Base-by-base conservation (phyloP, 1,140 invertebrate genomes). In the Oppia nitens region DNA sequence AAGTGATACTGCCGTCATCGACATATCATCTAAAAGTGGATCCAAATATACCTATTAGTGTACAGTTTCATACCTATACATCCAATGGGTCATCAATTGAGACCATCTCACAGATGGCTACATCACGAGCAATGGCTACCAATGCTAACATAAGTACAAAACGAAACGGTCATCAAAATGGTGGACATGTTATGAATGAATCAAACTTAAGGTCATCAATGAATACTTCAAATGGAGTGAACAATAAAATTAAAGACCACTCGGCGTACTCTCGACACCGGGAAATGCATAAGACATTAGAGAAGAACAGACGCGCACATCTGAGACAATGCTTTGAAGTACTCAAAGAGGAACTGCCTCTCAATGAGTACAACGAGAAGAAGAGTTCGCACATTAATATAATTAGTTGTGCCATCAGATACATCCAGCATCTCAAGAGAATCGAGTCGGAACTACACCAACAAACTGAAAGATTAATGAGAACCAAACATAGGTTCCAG, bases 281-380 rank as follows among this genome's bases (percentile, higher is more conserved):
- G 23, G 59, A 60, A 29, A 20, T 55, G 53, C 59, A 60, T 51
- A 60, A 60, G 28, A 60, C 59, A 14, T 60, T 55, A 25, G 59
- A 60, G 25, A 60, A 60, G 32, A 60, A 60, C 49, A 52, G 59
- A 23, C 32, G 59, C 17, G 59, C 59, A 3, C 59, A 60, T 57
- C 28, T 60, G 24, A n/a, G 59, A 28, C n/a, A 49, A 17, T 60
- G 59, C 26, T 60, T 60, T 45, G 53, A 60, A 27, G 20, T 49
- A 21, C 49, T 60, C 45, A 60, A 55, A 50, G 29, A 48, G 24
- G 53, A 60, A 48, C 28, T 60, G 26, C 59, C 59, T 3, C n/a
- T 32, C 21, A 20, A 45, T 28, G 59, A 60, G 50, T 60, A 55
- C 27, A 17, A 25, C 2, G 59, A 60, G n/a, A 57, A 55, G 32